Evolutionary conservation across 2,113 vertebrate species (phyloP).

Genomic region (Lamprotornis superbus): DNA sequence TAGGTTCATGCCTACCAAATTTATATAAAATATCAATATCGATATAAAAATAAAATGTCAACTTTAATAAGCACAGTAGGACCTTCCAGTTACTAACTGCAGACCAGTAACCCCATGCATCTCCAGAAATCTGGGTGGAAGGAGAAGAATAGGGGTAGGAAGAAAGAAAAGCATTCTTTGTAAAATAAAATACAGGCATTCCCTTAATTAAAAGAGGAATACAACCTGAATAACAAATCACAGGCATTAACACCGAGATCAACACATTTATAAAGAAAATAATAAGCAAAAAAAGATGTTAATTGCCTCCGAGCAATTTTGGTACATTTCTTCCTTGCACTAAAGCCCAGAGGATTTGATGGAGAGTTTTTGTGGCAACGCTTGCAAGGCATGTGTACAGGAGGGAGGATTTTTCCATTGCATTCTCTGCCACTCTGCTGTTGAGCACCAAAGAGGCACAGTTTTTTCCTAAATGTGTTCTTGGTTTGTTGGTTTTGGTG

Average conservation of each 20-base stretch:
- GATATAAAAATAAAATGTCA: neutral
- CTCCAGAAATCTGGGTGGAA: neutral
- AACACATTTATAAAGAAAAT: neutral
- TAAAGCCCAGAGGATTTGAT: neutral
- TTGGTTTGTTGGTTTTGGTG: neutral
- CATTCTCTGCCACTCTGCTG: neutral
- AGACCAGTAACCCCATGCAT: neutral
- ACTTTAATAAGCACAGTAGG: neutral
- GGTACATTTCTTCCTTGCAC: neutral
- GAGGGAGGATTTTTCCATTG: neutral
- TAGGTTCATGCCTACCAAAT: neutral
- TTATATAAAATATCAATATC: neutral
- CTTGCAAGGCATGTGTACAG: neutral
- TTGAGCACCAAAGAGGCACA: neutral
- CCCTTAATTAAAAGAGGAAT: neutral
- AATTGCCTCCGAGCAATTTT: neutral
- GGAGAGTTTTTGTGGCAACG: neutral
- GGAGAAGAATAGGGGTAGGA: neutral
- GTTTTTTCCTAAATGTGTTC: neutral
- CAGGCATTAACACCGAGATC: neutral
- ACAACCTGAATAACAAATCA: neutral
- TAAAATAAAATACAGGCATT: neutral
- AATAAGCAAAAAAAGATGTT: neutral
- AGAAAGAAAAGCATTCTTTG: neutral
- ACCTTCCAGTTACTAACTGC: neutral